Evolutionary conservation across 2,888 invertebrate genomes (phyloP), one percentile per base, ranked within the genome.

Genomic region (Diarsia rubi): DNA sequence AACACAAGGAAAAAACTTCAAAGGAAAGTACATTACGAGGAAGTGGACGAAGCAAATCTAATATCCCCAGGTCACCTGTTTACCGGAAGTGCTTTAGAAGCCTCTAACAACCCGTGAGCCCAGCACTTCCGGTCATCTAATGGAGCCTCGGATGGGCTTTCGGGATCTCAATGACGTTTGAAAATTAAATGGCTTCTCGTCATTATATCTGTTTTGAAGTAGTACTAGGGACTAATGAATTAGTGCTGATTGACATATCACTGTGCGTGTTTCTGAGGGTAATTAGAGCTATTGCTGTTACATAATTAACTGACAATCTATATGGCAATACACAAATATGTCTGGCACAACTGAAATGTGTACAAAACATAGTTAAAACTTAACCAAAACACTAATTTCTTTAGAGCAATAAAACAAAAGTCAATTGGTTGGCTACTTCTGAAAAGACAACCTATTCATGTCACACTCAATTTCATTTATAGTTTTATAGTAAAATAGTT

Each of bases 21-120:
- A 75, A 71, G 64, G 49, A 76, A 68, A 71, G 54, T 49, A 68
- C 75, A 64, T 75, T 75, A 82, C 37, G 54, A 37, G 54, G 65
- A 75, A 77, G 47, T 65, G 52, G 62, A 76, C 76, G 52, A 57
- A 74, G 74, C 27, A 69, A 86, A 86, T 81, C 77, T 72, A 88
- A 84, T 79, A 78, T 66, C 59, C 65, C 44, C 83, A 77, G 81
- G 78, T 80, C 70, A 78, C 70, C 75, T 84, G 79, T 76, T 81
- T 59, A 71, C 68, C 69, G 85, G 88, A 80, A 85, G 69, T 78
- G 66, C 73, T 83, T 76, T 75, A 83, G 75, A 74, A 76, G 73
- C 49, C 69, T 81, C 66, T 73, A 79, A 82, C 77, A 78, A 79
- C 66, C 69, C 71, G 62, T 73, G 68, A 77, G 68, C 16, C 16